Conservation (phyloP, 1,140 invertebrate species). For the Lethrus apterus region DNA sequence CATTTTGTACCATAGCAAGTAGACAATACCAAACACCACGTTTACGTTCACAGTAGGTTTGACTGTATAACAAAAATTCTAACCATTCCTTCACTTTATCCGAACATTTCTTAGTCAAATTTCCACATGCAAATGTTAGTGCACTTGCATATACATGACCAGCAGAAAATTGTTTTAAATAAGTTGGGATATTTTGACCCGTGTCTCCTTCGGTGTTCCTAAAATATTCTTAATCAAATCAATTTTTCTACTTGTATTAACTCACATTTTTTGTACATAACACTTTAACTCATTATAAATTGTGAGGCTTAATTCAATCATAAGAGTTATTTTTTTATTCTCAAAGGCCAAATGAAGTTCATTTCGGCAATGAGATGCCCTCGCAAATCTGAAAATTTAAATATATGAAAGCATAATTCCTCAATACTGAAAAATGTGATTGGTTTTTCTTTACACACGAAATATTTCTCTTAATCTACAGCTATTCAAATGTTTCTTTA, state of each 20-base stretch:
- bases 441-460: too few relatives aligned
- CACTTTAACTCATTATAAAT: constrained; percentile 1
- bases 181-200: not conserved
- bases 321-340: not conserved
- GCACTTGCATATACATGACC: constrained; percentile 15
- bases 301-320: not conserved
- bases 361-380: not conserved
- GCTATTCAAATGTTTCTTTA: too few relatives aligned
- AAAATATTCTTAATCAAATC: not conserved
- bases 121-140: constrained; percentile 12
- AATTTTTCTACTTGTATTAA: not conserved
- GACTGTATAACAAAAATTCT: constrained; percentile 19
- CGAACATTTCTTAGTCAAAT: constrained; percentile 15
- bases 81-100: constrained; percentile 22
- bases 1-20: constrained; percentile 18
- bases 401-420: too few relatives aligned
- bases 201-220: not conserved
- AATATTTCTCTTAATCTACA: too few relatives aligned
- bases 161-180: constrained; percentile 21
- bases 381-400: too few relatives aligned
- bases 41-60: constrained; percentile 9
- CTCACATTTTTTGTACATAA: too few relatives aligned
- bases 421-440: too few relatives aligned
- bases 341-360: not conserved
- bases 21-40: constrained; percentile 18